phyloP scores from a whole-genome alignment of 2,113 vertebrate genomes.

The Mugil cephalus region DNA sequence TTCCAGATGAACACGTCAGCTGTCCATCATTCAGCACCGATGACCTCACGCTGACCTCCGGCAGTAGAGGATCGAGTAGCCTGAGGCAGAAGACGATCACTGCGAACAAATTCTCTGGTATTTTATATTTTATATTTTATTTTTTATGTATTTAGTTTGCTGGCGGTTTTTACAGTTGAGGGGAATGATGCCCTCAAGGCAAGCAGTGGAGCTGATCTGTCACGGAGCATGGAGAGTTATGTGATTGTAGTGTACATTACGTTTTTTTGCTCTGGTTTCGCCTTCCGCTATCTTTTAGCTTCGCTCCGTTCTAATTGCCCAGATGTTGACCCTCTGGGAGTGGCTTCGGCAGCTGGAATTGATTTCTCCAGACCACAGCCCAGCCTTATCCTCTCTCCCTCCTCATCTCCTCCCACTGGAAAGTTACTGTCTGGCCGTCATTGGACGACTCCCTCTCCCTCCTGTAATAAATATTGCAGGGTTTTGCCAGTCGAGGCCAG shows the following conservation, averaged over 20 bases:
- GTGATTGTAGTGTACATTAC: neutral
- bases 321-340: constrained; percentile 47
- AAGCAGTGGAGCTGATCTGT: constrained; percentile 16
- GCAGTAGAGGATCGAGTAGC: constrained; percentile 58
- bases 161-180: constrained; percentile 52
- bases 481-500: constrained; percentile 67
- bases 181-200: constrained; percentile 53
- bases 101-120: constrained; percentile 59
- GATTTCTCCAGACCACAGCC: constrained; percentile 49
- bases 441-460: constrained; percentile 51
- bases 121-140: constrained; percentile 38
- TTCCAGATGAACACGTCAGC: constrained; percentile 34
- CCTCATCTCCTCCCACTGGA: constrained; percentile 52
- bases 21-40: constrained; percentile 50
- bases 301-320: constrained; percentile 21
- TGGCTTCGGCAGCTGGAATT: constrained; percentile 63
- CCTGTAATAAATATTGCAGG: constrained; percentile 79
- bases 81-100: constrained; percentile 36
- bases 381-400: constrained; percentile 26
- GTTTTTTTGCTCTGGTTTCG: constrained; percentile 22
- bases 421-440: constrained; percentile 56
- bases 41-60: constrained; percentile 63
- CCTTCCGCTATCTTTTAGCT: constrained; percentile 18
- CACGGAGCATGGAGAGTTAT: constrained; percentile 9
- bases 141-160: constrained; percentile 52